Base-by-base conservation (phyloP, 2,113 vertebrate species). In the Apodemus sylvaticus region DNA sequence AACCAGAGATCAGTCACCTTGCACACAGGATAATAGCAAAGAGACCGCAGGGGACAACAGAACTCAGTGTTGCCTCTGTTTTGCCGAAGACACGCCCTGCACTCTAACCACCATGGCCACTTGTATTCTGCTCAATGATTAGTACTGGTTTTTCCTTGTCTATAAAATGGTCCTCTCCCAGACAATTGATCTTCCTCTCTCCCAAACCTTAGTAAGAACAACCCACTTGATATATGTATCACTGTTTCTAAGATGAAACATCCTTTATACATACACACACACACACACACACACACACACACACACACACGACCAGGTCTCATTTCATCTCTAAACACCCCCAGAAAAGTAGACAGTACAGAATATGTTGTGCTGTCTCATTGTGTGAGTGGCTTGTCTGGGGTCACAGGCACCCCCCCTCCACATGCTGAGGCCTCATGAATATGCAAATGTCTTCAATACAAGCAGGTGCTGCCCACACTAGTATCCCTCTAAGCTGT, bases 281-380 rank as follows among this genome's bases (percentile, higher is more conserved):
- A n/a, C n/a, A n/a, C n/a, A n/a, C n/a, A n/a, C n/a, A n/a, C n/a
- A n/a, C n/a, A n/a, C n/a, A n/a, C n/a, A n/a, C n/a, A n/a, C n/a
- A n/a, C n/a, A n/a, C n/a, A n/a, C n/a, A n/a, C n/a, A 64, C 36
- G 55, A 58, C 73, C 76, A 91, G 36, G 71, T 79, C 79, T 85
- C 55, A 51, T 58, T 89, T 91, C n/a, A 71, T 42, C n/a, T 93
- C 95, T 71, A 66, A 94, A 86, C 34, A 66, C 31, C 73, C 2
- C 42, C 29, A 20, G 45, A 74, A 45, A 90, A 91, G 73, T 58
- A 87, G 48, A 89, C 1, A 13, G 34, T 73, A 10, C 24, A 88
- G 51, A 90, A 34, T 62, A 4, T 0, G 10, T 1, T 4, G 0
- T 53, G 36, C 17, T 42, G n/a, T 45, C 51, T 77, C 82, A 77